Evolutionary conservation across 2,113 vertebrate species (phyloP).

Genomic region (Nettapus auritus): DNA sequence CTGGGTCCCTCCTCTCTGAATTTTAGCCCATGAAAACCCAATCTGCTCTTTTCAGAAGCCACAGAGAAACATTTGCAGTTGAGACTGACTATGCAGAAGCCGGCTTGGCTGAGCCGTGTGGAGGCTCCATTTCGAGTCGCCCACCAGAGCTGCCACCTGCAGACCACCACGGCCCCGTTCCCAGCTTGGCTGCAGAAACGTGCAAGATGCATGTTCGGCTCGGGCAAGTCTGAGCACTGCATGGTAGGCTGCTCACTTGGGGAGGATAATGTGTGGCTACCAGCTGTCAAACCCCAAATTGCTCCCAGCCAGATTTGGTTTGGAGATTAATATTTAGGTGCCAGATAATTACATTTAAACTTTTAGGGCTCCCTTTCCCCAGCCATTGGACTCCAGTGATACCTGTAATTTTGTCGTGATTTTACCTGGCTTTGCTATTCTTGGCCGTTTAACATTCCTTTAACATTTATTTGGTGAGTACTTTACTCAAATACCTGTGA

Average conservation of each 20-base stretch:
- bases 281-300: constrained; percentile 8
- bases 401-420: neutral
- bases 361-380: neutral
- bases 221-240: neutral
- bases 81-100: neutral
- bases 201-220: neutral
- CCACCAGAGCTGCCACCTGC: constrained; percentile 31
- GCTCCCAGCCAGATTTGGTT: neutral
- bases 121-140: neutral
- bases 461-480: neutral
- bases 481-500: neutral
- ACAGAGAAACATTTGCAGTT: neutral
- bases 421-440: neutral
- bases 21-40: constrained; percentile 28
- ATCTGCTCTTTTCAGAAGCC: neutral
- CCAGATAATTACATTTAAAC: neutral
- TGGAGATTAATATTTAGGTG: constrained; percentile 21
- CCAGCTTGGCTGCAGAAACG: neutral
- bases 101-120: neutral
- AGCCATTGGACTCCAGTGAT: neutral
- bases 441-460: neutral
- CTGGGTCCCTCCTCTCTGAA: neutral
- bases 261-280: neutral
- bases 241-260: neutral
- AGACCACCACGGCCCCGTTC: fast-evolving